phyloP scores from a whole-genome alignment of 2,113 vertebrate species.

The Cochlearius cochlearius region DNA sequence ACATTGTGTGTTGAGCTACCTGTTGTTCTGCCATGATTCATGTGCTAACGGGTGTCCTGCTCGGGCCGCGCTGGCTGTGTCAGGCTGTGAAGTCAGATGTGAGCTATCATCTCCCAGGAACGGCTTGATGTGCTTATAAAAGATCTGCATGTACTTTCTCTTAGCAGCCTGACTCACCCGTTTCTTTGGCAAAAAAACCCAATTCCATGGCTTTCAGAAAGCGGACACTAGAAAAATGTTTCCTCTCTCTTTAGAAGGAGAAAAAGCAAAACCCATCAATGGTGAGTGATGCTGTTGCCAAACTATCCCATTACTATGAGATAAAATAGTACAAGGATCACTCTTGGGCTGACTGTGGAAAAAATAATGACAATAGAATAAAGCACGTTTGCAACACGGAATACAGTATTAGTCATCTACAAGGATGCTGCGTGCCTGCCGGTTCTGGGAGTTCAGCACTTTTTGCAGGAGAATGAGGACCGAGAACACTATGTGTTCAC shows the following conservation, averaged over 20 bases:
- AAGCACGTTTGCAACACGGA: background rate
- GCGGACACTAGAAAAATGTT: background rate
- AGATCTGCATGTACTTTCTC: conserved; percentile 42
- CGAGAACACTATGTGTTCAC: background rate
- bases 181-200: background rate
- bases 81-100: background rate
- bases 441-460: background rate
- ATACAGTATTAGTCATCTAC: background rate
- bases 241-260: background rate
- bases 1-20: background rate
- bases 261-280: background rate
- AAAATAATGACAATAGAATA: background rate
- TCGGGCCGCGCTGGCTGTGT: fast-evolving
- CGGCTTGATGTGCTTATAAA: background rate
- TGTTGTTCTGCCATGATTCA: background rate
- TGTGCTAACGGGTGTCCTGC: background rate
- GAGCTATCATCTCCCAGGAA: conserved; percentile 19
- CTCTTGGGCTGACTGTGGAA: background rate
- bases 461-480: background rate
- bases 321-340: background rate
- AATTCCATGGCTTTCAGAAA: background rate
- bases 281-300: background rate
- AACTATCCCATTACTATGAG: background rate
- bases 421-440: background rate
- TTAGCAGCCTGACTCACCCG: background rate